phyloP scores from a whole-genome alignment of 2,113 vertebrate species.

The Meriones unguiculatus region DNA sequence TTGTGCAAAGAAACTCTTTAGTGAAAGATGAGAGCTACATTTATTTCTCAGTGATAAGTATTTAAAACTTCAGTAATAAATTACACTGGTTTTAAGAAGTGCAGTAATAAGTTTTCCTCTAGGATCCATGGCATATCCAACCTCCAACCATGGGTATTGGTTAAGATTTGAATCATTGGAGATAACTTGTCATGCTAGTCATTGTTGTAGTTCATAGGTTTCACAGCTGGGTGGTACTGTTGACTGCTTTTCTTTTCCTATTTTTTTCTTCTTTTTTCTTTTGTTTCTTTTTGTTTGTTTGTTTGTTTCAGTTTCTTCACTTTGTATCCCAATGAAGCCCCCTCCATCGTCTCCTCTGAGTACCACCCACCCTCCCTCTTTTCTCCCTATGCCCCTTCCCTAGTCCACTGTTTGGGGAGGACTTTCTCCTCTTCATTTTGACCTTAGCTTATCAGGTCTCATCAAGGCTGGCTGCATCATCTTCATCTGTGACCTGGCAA shows the following conservation, averaged over 20 bases:
- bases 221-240: not conserved
- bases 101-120: not conserved
- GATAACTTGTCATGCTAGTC: not conserved
- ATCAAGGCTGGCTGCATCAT: too few relatives aligned
- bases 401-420: too few relatives aligned
- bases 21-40: not conserved
- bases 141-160: not conserved
- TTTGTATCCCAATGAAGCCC: too few relatives aligned
- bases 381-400: too few relatives aligned
- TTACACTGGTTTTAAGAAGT: not conserved
- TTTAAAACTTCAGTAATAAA: not conserved
- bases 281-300: too few relatives aligned
- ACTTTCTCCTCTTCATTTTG: too few relatives aligned
- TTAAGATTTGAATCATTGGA: not conserved
- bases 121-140: not conserved
- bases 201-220: not conserved
- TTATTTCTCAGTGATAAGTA: not conserved
- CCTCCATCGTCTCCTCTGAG: too few relatives aligned
- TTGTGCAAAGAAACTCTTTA: not conserved
- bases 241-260: not conserved
- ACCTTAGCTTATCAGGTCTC: too few relatives aligned
- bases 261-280: too few relatives aligned
- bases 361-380: too few relatives aligned
- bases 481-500: too few relatives aligned
- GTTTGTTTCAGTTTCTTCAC: too few relatives aligned